Percentiles rank a stretch among this genome's conserved stretches.
phyloP scores from a whole-genome alignment of 2,113 vertebrate genomes.

The Ancistrus triradiatus region DNA sequence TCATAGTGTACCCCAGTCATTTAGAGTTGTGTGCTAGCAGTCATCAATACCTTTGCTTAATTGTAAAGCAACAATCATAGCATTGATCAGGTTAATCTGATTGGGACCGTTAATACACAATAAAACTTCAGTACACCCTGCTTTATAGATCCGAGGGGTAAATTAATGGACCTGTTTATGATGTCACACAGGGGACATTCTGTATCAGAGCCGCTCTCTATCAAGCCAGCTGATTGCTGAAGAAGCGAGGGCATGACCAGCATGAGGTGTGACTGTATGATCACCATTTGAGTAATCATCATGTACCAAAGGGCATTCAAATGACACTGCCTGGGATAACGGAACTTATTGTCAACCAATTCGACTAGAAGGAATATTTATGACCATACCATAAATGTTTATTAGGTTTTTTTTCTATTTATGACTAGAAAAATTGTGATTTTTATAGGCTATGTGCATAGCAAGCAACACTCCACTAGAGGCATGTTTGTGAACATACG shows the following conservation, averaged over 20 bases:
- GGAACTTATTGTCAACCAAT: constrained; percentile 67
- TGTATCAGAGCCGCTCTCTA: constrained; percentile 25
- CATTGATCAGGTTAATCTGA: constrained; percentile 22
- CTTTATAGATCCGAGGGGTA: constrained; percentile 39
- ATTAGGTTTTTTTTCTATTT: constrained; percentile 74
- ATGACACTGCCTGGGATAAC: constrained; percentile 68
- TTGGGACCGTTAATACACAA: constrained; percentile 47
- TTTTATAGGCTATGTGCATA: constrained; percentile 55
- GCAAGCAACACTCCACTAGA: constrained; percentile 27
- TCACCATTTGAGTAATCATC: constrained; percentile 55
- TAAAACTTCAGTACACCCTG: constrained; percentile 43
- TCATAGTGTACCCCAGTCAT: too few species aligned
- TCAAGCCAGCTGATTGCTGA: constrained; percentile 42
- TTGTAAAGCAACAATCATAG: too few species aligned
- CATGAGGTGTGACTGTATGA: constrained; percentile 38
- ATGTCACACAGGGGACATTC: constrained; percentile 50
- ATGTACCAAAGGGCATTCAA: too few species aligned
- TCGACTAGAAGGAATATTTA: constrained; percentile 67
- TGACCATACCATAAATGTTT: constrained; percentile 69
- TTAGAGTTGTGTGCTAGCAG: too few species aligned
- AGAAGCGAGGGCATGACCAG: constrained; percentile 38
- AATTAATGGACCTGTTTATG: constrained; percentile 47
- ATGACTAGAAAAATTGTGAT: constrained; percentile 64
- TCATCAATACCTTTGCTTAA: too few species aligned
- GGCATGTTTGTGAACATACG: constrained; percentile 51